These are phyloP conservation scores for Pangasianodon gigas DNA, from an alignment of 2,113 vertebrate species.

Conservation along the genomic window DNA sequence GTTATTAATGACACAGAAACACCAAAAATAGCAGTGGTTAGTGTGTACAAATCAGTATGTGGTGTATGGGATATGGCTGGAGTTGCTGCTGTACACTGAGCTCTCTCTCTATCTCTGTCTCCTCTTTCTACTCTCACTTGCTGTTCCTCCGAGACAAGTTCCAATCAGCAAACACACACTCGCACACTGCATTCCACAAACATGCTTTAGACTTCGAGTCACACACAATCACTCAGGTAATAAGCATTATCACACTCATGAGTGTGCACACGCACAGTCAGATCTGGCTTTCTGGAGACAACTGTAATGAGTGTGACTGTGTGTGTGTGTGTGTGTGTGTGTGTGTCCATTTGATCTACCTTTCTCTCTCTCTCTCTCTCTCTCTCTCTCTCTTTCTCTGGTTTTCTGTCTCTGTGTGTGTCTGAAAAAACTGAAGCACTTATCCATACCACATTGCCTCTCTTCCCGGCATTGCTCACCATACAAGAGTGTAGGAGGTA, in stretches of 20 bases:
- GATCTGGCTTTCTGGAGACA: slow-evolving; percentile 26
- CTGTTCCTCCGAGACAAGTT: slow-evolving; percentile 57
- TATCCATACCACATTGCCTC: slow-evolving; percentile 15
- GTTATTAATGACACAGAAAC: background rate
- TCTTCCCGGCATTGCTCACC: background rate
- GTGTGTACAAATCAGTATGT: slow-evolving; percentile 15
- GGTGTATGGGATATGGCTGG: background rate
- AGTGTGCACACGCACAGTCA: slow-evolving; percentile 35
- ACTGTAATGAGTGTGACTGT: background rate
- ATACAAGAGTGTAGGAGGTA: slow-evolving; percentile 25
- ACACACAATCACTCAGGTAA: slow-evolving; percentile 29
- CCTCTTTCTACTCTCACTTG: slow-evolving; percentile 57
- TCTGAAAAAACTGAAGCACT: slow-evolving; percentile 21
- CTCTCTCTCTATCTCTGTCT: slow-evolving; percentile 54
- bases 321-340: slow-evolving; percentile 22
- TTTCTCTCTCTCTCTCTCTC: background rate
- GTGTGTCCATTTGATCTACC: slow-evolving; percentile 1
- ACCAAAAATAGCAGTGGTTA: slow-evolving; percentile 2
- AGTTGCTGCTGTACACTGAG: slow-evolving; percentile 22
- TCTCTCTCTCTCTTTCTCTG: background rate
- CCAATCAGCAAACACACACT: slow-evolving; percentile 49
- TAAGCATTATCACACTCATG: slow-evolving; percentile 44
- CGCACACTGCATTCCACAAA: slow-evolving; percentile 53
- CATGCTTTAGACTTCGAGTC: slow-evolving; percentile 56
- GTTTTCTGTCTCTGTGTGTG: slow-evolving; percentile 11